Base-by-base conservation (phyloP, 1,140 invertebrate species). In the Dinoponera quadriceps region DNA sequence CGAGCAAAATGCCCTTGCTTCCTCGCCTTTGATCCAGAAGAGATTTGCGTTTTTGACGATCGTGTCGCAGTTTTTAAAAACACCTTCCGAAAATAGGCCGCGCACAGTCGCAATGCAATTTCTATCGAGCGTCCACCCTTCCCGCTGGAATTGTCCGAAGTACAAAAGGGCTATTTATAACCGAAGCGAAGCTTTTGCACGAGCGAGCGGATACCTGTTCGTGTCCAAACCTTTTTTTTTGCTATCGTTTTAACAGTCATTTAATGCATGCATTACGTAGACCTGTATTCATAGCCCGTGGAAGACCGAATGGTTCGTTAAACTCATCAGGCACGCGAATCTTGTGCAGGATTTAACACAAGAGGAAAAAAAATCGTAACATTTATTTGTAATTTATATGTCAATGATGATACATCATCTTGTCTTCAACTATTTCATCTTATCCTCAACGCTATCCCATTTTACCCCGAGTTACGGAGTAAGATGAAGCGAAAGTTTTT, bases 91-190 rank as follows among this genome's bases (percentile, higher is more conserved):
- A 75, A 65, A 65, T 51, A 51, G 44, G 65, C 14, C 27, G 25
- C 44, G 29, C 25, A 22, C 60, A 55, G 69, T 11, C 16, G n/a
- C n/a, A 63, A 63, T 51, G 73, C 44, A 65, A 75, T 75, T 75
- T 44, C 7, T 22, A 11, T 29, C 4, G 18, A 48, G 48, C 14
- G 5, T 5, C 59, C n/a, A 16, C 14, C 55, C n/a, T 27, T 51
- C 51, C n/a, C 38, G 38, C 38, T 44, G 38, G 11, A 44, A 55
- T 33, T 16, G 48, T 29, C n/a, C 25, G 16, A 55, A 22, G 1
- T 66, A 77, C 62, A 66, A 65, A 66, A 54, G 54, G 44, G n/a
- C n/a, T 49, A 27, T 75, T 49, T 63, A 57, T 57, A 72, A 51
- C 16, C 48, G 44, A 27, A 57, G 27, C 20, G 20, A 55, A 72